phyloP scores from a whole-genome alignment of 2,797 vertebrate genomes.

The Labroides dimidiatus region DNA sequence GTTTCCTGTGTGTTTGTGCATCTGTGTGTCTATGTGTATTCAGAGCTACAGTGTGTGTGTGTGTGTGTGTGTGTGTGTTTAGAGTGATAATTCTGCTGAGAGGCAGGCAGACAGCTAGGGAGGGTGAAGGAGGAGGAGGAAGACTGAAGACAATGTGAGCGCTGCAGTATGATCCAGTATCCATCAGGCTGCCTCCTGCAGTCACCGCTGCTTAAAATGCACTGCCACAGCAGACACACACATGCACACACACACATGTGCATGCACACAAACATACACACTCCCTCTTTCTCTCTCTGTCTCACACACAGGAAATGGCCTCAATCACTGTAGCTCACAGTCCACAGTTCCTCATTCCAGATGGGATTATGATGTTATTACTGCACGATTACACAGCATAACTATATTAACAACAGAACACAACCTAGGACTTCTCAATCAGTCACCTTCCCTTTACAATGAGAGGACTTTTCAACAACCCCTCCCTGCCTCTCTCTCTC shows the following conservation, averaged over 20 bases:
- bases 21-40: slow-evolving; percentile 45
- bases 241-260: slow-evolving; percentile 36
- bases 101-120: slow-evolving; percentile 76
- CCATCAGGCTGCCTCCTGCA: slow-evolving; percentile 80
- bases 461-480: slow-evolving; percentile 67
- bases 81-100: slow-evolving; percentile 80
- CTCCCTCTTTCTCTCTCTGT: slow-evolving; percentile 27
- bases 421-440: slow-evolving; percentile 80
- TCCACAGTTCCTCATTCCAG: slow-evolving; percentile 79
- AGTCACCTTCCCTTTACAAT: slow-evolving; percentile 73
- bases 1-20: slow-evolving; percentile 27
- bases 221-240: slow-evolving; percentile 62
- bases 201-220: slow-evolving; percentile 79
- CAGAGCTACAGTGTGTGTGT: slow-evolving; percentile 3
- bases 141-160: slow-evolving; percentile 80
- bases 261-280: slow-evolving; percentile 19
- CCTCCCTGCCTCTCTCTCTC: slow-evolving; percentile 40
- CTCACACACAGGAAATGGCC: slow-evolving; percentile 76
- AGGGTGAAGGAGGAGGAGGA: slow-evolving; percentile 51
- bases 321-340: slow-evolving; percentile 74
- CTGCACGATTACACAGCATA: slow-evolving; percentile 77
- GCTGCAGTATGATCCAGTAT: slow-evolving; percentile 81
- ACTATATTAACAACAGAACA: slow-evolving; percentile 78
- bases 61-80: slow-evolving; percentile 32
- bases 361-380: slow-evolving; percentile 84